Base-by-base conservation (phyloP, 2,113 vertebrate species). In the Ranitomeya variabilis region DNA sequence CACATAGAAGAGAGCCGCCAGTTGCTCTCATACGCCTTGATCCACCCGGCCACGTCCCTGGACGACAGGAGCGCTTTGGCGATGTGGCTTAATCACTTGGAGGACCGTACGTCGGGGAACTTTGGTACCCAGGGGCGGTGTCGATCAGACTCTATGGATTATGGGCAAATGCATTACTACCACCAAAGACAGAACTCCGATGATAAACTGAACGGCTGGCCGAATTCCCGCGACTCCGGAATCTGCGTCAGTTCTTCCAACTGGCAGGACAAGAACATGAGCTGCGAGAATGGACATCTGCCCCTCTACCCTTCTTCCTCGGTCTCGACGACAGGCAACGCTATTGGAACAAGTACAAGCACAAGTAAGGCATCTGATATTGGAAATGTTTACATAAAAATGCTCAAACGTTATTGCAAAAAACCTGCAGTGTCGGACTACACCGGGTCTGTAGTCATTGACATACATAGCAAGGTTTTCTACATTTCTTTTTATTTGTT, bases 111-210 rank as follows among this genome's bases (percentile, higher is more conserved):
- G 0, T 96, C 97, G 0, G 95, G 96, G 0, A 90, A 93, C 85
- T 96, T 95, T 1, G 90, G 92, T 0, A 69, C 93, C 90, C 96
- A 94, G 91, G 90, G 10, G 92, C 93, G 97, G 6, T 94, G 95
- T 59, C 95, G 95, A 12, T 95, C 96, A 0, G 98, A 99, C 93
- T 98, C 97, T 4, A 90, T 97, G 93, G 98, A 99, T 92, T 97
- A 97, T 7, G 95, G 95, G 26, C 96, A 96, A 91, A 92, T 94
- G 7, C 97, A 97, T 90, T 96, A 96, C 89, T 99, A 97, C 92
- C 97, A 98, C 95, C 98, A 99, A 95, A 98, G 98, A 94, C 98
- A 98, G 87, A 97, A 98, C 93, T 99, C 98, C 0, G 98, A 99
- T 0, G 98, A 99, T 91, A 97, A 98, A 26, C 97, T 99, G 79